Conservation (phyloP, 2,888 invertebrate species). For the Pardosa pseudoannulata region DNA sequence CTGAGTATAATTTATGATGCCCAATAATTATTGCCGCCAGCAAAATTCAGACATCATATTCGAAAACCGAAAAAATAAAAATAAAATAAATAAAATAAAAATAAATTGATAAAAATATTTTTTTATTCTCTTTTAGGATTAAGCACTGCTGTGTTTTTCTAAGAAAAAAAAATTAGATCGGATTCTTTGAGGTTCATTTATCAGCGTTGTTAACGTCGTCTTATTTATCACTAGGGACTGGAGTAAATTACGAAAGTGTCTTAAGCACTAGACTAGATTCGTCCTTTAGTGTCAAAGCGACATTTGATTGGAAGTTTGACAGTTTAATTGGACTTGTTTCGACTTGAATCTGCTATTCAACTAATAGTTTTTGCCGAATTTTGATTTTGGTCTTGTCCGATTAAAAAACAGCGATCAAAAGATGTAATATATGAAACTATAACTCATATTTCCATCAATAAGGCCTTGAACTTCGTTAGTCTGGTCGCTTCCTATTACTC, state of each 20-base stretch:
- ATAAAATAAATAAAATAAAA: constrained; percentile 8
- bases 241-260: constrained; percentile 35
- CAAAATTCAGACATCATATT: constrained; percentile 4
- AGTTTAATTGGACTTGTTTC: constrained; percentile 2
- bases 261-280: not conserved
- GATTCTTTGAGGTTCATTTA: constrained; percentile 47
- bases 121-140: constrained; percentile 29
- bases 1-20: constrained; percentile 46
- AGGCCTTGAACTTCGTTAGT: not conserved
- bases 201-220: constrained; percentile 39
- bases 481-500: not conserved
- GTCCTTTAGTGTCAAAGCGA: not conserved
- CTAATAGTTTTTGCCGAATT: not conserved
- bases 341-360: not conserved
- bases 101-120: not conserved
- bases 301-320: not conserved
- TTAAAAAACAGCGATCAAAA: not conserved
- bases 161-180: constrained; percentile 37
- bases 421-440: not conserved
- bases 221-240: constrained; percentile 40
- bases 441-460: not conserved
- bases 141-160: constrained; percentile 23
- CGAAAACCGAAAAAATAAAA: not conserved
- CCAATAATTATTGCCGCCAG: constrained; percentile 35
- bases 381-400: not conserved